A percentile compares a stretch with the other conserved stretches of the same genome.
Evolutionary conservation across 2,888 invertebrate genomes (phyloP).

Genomic region (Lithophane leautieri): DNA sequence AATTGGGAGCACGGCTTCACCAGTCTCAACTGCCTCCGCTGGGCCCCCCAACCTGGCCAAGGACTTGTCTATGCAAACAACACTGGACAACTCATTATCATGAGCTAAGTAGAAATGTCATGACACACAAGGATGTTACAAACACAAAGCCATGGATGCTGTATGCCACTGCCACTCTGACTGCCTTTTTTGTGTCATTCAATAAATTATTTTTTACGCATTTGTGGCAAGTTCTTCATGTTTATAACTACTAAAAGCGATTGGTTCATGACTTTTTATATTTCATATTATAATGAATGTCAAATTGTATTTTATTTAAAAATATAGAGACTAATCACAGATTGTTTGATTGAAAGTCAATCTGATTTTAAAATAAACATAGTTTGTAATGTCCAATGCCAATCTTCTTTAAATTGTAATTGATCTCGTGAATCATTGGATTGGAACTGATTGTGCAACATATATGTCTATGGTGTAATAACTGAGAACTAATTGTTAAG

Average conservation of each 20-base stretch:
- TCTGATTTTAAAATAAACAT: constrained; percentile 51
- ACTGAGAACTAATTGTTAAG: constrained; percentile 40
- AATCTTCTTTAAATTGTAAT: constrained; percentile 65
- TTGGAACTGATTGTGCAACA: constrained; percentile 56
- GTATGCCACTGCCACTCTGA: constrained; percentile 57
- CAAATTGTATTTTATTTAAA: constrained; percentile 58
- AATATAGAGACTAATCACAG: constrained; percentile 52
- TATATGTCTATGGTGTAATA: constrained; percentile 44
- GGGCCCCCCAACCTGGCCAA: constrained; percentile 95
- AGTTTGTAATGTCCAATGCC: constrained; percentile 57
- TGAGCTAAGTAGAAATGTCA: constrained; percentile 85
- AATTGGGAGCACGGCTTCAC: constrained; percentile 92
- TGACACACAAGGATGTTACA: constrained; percentile 36
- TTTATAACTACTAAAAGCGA: constrained; percentile 48
- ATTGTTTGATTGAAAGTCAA: constrained; percentile 51
- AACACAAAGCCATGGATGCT: constrained; percentile 46
- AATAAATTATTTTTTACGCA: constrained; percentile 45
- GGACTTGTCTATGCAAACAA: constrained; percentile 96
- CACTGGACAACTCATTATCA: constrained; percentile 94
- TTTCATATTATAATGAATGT: constrained; percentile 55
- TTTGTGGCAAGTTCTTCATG: constrained; percentile 56
- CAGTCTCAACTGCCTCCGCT: constrained; percentile 95
- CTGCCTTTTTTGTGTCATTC: constrained; percentile 42
- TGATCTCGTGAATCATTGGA: constrained; percentile 66
- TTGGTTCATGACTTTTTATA: constrained; percentile 48